Percentiles rank a stretch among this genome's conserved stretches.
phyloP scores from a whole-genome alignment of 1,140 invertebrate species.

The Pomacea maculata region DNA sequence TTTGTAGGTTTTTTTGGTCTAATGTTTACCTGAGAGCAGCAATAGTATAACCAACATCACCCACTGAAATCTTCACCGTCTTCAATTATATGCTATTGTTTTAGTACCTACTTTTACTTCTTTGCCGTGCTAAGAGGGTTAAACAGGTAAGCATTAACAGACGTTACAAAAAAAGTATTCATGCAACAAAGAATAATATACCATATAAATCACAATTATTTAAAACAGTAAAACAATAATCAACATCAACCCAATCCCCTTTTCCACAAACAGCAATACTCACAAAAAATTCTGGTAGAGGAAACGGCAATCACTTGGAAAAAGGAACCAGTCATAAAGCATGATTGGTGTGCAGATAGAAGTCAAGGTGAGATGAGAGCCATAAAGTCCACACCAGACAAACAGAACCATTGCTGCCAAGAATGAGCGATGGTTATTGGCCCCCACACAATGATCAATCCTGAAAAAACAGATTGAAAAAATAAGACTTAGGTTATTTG shows the following conservation, averaged over 20 bases:
- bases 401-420: slow-evolving; percentile 52
- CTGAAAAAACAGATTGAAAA: slow-evolving; percentile 33
- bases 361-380: slow-evolving; percentile 55
- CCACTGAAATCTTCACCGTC: too few species aligned
- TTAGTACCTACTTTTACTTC: too few species aligned
- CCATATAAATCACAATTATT: background rate
- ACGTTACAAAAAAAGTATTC: background rate
- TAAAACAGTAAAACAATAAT: slow-evolving; percentile 1
- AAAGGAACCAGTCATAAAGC: slow-evolving; percentile 57
- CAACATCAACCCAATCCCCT: background rate
- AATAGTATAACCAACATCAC: too few species aligned
- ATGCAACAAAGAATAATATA: background rate
- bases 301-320: slow-evolving; percentile 58
- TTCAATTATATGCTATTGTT: too few species aligned
- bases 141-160: background rate
- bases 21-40: too few species aligned
- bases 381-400: slow-evolving; percentile 55
- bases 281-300: slow-evolving; percentile 57
- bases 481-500: too few species aligned
- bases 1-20: too few species aligned
- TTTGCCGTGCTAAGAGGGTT: too few species aligned
- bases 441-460: slow-evolving; percentile 60
- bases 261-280: slow-evolving; percentile 32
- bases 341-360: slow-evolving; percentile 62
- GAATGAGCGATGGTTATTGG: slow-evolving; percentile 55